Evolutionary conservation across 2,113 vertebrate genomes (phyloP), one percentile per base, ranked within the genome.

Genomic region (Dromaius novaehollandiae): DNA sequence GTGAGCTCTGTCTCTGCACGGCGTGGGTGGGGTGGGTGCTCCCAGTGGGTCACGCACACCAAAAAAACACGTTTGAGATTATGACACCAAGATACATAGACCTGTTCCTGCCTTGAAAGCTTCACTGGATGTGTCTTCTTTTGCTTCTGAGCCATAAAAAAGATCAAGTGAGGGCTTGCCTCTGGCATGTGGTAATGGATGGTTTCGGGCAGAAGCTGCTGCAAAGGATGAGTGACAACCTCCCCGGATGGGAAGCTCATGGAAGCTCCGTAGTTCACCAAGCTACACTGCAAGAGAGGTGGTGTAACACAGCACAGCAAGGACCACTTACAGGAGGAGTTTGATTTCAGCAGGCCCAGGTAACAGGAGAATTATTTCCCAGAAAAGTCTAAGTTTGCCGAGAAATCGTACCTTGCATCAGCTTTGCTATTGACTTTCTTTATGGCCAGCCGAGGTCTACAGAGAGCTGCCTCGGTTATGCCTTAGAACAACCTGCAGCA

Each of bases 141-240:
- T 74, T 68, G 58, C 19, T n/a, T 63, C 84, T 82, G 58, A 42
- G 63, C 53, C 71, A 25, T 0, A 42, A 56, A 30, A 63, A 77
- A 55, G 40, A 88, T 3, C 71, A 90, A 89, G 96, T 1, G 12
- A 91, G 91, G 91, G 78, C 92, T 91, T 91, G 96, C 86, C 89
- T 65, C 85, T 85, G 92, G 8, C 74, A 24, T 1, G 3, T 1
- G 3, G 84, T 73, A 86, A 96, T 89, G 81, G 85, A 89, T 95
- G 3, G 7, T 82, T 74, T 30, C 0, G 2, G 81, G 93, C 78
- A 95, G 77, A 20, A 82, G 82, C 44, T 78, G 82, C 88, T 58
- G 36, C 2, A 0, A 82, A 92, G 75, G 75, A 58, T 60, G 82
- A 96, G 73, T 88, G 95, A 89, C 89, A 96, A 20, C 56, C 44